Percentiles rank a stretch among this genome's conserved stretches.
Conservation (phyloP, 2,113 vertebrate genomes). For the Takifugu flavidus region DNA sequence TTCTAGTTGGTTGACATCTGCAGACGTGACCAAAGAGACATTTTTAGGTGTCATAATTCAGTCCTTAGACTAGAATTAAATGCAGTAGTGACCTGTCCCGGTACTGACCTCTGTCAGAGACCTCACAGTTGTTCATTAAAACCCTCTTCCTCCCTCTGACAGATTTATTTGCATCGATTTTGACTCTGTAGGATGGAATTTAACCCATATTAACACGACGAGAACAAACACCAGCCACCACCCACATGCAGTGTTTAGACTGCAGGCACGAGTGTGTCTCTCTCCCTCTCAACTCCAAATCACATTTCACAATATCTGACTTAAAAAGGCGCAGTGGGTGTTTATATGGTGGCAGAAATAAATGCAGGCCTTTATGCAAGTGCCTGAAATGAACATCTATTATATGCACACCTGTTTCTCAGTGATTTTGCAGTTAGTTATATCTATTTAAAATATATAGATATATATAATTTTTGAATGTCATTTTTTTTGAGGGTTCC, state of each 20-base stretch:
- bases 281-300: background rate
- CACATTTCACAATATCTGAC: background rate
- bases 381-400: too few species aligned
- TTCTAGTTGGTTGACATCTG: background rate
- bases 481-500: too few species aligned
- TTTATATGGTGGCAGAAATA: background rate
- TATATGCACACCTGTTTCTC: too few species aligned
- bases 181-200: slow-evolving; percentile 38
- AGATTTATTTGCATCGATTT: slow-evolving; percentile 46
- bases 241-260: slow-evolving; percentile 4
- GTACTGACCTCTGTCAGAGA: slow-evolving; percentile 26
- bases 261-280: background rate
- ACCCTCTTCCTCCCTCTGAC: slow-evolving; percentile 14
- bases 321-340: background rate
- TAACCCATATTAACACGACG: slow-evolving; percentile 42
- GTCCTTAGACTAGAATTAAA: slow-evolving; percentile 1
- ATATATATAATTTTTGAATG: background rate
- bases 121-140: slow-evolving; percentile 24
- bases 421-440: too few species aligned
- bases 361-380: too few species aligned
- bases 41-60: background rate
- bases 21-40: background rate
- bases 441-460: too few species aligned
- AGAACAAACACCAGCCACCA: slow-evolving; percentile 19
- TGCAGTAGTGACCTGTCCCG: slow-evolving; percentile 1